Percentiles rank a stretch among this genome's conserved stretches.
Evolutionary conservation across 2,888 invertebrate species (phyloP).

Genomic region (Apeira syringaria): DNA sequence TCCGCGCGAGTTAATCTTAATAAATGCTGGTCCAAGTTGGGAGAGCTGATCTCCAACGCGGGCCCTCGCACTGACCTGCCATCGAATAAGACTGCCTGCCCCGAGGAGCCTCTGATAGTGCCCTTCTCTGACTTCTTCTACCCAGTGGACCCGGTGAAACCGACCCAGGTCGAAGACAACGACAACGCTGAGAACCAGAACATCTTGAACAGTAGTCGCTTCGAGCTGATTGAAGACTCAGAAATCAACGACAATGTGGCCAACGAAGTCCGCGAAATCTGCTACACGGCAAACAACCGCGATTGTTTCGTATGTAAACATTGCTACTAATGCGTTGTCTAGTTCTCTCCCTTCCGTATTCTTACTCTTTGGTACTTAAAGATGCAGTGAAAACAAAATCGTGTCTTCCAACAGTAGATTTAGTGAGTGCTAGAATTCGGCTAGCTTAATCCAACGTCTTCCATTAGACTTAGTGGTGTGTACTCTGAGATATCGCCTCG

Average conservation of each 20-base stretch:
- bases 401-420: conserved; percentile 78
- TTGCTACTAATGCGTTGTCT: conserved; percentile 56
- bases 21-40: conserved; percentile 86
- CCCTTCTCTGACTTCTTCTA: conserved; percentile 72
- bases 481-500: conserved; percentile 43
- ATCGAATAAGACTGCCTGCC: conserved; percentile 73
- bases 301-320: conserved; percentile 77
- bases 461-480: conserved; percentile 77
- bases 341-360: conserved; percentile 38
- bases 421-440: conserved; percentile 54
- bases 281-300: conserved; percentile 64
- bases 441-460: conserved; percentile 63
- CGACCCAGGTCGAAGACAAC: conserved; percentile 64
- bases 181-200: conserved; percentile 77
- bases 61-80: conserved; percentile 72
- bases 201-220: conserved; percentile 66
- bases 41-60: conserved; percentile 78
- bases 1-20: conserved; percentile 86
- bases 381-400: conserved; percentile 81
- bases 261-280: conserved; percentile 83
- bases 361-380: conserved; percentile 52
- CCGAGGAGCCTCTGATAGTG: conserved; percentile 68
- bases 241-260: conserved; percentile 84
- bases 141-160: conserved; percentile 69
- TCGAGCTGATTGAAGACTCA: conserved; percentile 63